Evolutionary conservation across 2,888 invertebrate genomes (phyloP).

Genomic region (Euclidia mi): DNA sequence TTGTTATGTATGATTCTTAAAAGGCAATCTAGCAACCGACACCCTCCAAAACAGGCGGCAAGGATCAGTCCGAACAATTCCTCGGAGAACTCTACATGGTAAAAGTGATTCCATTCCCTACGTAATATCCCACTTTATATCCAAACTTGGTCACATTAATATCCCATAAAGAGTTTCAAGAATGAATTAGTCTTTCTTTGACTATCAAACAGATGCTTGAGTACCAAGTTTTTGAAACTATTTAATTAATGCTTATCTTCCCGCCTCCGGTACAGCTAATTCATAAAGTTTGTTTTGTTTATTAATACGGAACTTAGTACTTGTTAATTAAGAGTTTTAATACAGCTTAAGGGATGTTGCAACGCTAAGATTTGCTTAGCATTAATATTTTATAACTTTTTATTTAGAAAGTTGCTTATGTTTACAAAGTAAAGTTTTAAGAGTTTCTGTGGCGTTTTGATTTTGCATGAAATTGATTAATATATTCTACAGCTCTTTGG

Average conservation of each 20-base stretch:
- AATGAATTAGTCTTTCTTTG: constrained; percentile 9
- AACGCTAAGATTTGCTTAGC: neutral
- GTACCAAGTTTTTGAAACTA: constrained; percentile 27
- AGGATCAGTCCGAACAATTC: too few relatives aligned
- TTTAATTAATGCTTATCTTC: constrained; percentile 41
- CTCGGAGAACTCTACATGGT: too few relatives aligned
- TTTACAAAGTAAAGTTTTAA: neutral
- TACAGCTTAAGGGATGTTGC: neutral
- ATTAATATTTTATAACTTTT: constrained; percentile 2
- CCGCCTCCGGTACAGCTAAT: constrained; percentile 8
- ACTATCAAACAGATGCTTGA: constrained; percentile 11
- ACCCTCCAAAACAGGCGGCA: too few relatives aligned
- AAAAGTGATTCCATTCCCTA: too few relatives aligned
- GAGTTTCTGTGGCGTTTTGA: too few relatives aligned
- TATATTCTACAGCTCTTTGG: too few relatives aligned
- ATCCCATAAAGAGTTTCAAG: neutral
- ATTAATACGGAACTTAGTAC: constrained; percentile 14
- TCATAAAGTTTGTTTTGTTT: constrained; percentile 9
- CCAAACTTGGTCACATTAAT: neutral
- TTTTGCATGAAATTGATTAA: too few relatives aligned
- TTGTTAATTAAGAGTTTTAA: constrained; percentile 11
- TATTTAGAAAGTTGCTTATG: neutral
- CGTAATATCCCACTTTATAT: neutral
- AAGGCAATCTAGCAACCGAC: too few relatives aligned
- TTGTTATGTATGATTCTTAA: too few relatives aligned